Evolutionary conservation across 2,113 vertebrate genomes (phyloP), one percentile per base, ranked within the genome.

Genomic region (Camarhynchus parvulus): DNA sequence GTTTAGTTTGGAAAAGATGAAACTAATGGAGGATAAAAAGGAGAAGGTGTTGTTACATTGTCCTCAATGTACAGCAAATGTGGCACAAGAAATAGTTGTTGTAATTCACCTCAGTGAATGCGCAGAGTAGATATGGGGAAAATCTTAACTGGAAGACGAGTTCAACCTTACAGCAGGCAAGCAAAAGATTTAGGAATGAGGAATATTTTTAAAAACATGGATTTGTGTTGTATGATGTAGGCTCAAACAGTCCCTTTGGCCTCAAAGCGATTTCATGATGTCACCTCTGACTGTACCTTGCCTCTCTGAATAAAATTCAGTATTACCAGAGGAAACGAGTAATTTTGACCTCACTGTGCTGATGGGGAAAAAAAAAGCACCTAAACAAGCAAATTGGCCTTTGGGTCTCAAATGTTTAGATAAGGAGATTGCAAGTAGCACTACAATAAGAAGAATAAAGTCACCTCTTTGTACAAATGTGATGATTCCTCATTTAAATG

Each of bases 311-410:
- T 12, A 2, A 73, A 80, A 62, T 70, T 83, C 12, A 20, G 12
- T 41, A 13, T 4, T 44, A 28, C 10, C 2, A 41, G 19, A 47
- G 17, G 6, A 53, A 82, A 19, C 69, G 7, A 35, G 11, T 17
- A 39, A 68, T 83, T 73, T 68, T 83, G 18, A 80, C 5, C 8
- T 68, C 30, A 13, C 3, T 41, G 7, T 64, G 21, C 5, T 44
- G 8, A 37, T 30, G 8, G 1, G 4, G 1, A 4, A 35, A 44
- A 14, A 44, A 4, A 5, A 33, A 5, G 0, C 2, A 2, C 12
- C 46, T 77, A 46, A 77, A 68, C 5, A 67, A 58, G 13, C 0
- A 70, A 72, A 37, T 66, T 63, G 20, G 13, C 7, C 55, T 78
- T 79, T 42, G 8, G 7, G 4, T 77, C 21, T 68, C 3, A 1